Evolutionary conservation across 2,888 invertebrate genomes (phyloP).

Genomic region (Prosapia bicincta): DNA sequence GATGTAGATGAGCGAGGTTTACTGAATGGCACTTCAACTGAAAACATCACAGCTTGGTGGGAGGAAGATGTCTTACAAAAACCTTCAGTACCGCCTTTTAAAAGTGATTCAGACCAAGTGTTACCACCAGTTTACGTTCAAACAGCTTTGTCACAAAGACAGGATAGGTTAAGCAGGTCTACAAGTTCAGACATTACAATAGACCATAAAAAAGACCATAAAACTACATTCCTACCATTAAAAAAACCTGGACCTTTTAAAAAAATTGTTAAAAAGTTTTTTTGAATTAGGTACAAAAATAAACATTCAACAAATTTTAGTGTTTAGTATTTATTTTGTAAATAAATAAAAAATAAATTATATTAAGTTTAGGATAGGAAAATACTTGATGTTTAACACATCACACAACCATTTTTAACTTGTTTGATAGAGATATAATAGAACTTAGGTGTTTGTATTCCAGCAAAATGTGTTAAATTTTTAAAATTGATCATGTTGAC

Average conservation of each 20-base stretch:
- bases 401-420: background rate
- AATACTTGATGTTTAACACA: background rate
- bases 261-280: slow-evolving; percentile 75
- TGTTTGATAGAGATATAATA: background rate
- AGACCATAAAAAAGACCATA: slow-evolving; percentile 12
- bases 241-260: slow-evolving; percentile 67
- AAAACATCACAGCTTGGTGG: slow-evolving; percentile 16
- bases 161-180: slow-evolving; percentile 1
- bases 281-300: slow-evolving; percentile 50
- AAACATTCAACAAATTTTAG: background rate
- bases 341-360: too few species aligned
- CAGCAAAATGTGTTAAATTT: too few species aligned
- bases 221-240: slow-evolving; percentile 36
- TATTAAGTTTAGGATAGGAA: background rate
- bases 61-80: background rate
- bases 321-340: background rate
- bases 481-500: too few species aligned
- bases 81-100: background rate
- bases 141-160: slow-evolving; percentile 17
- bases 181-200: background rate
- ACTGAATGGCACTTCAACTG: slow-evolving; percentile 5
- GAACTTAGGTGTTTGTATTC: background rate
- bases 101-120: background rate
- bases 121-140: slow-evolving; percentile 12
- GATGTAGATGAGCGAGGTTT: background rate